Evolutionary conservation across 2,113 vertebrate species (phyloP), one percentile per base, ranked within the genome.

Genomic region (Mastomys coucha): DNA sequence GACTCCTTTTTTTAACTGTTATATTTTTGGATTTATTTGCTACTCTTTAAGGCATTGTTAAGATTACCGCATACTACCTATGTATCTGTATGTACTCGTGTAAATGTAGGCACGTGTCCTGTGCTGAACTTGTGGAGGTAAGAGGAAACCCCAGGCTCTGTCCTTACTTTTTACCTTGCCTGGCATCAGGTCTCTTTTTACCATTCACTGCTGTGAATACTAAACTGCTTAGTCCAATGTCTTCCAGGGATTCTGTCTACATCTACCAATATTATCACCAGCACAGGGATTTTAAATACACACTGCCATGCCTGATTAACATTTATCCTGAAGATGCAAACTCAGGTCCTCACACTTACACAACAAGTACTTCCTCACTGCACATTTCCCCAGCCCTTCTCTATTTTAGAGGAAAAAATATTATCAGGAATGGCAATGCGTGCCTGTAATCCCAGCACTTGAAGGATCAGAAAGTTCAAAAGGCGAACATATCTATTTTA

Each of bases 401-500:
- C 28, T 51, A 33, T 73, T 73, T 87, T 69, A 94, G 22, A 89
- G 14, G 51, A 89, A 31, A 36, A 73, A 72, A 20, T 75, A 58
- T 19, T 19, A 42, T 24, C 51, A 89, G 53, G 26, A 6, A 28
- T 89, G 87, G 14, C 17, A 13, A 11, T 12, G 3, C 17, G 8
- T 75, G 26, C 51, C 36, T 89, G 51, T 89, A 72, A 39, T 89
- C 70, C 70, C 51, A 75, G 70, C 36, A 75, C 53, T 33, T 56
- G 22, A 36, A 60, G 36, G 53, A 58, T 75, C 36, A 58, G 8
- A n/a, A n/a, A 89, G 51, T 89, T 45, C 51, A 89, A 89, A 96
- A 85, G 82, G 63, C 89, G 49, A 95, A 91, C 11, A 85, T 42
- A 96, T 49, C n/a, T 82, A 96, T 17, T 86, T 73, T 82, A 84